Evolutionary conservation across 2,888 invertebrate genomes (phyloP).

Genomic region (Epirrhoe alternata): DNA sequence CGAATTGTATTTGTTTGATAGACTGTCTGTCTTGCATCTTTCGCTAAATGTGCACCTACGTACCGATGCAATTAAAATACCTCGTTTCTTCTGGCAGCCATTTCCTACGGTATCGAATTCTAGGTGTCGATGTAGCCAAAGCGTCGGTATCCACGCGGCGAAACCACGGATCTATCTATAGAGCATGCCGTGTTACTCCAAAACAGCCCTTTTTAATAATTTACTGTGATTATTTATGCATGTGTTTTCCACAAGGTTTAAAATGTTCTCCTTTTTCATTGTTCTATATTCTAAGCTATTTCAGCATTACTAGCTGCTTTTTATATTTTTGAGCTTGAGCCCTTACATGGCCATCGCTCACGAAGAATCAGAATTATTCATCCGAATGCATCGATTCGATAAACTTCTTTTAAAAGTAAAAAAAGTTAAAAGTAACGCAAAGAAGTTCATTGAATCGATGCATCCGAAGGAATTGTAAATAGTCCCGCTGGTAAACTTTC

Average conservation of each 20-base stretch:
- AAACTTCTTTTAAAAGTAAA: too few relatives aligned
- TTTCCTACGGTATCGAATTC: slow-evolving; percentile 10
- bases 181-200: not conserved
- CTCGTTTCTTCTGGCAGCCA: slow-evolving; percentile 18
- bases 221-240: not conserved
- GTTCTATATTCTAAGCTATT: not conserved
- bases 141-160: not conserved
- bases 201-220: not conserved
- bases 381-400: too few relatives aligned
- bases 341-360: too few relatives aligned
- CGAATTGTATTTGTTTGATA: not conserved
- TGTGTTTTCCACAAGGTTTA: not conserved
- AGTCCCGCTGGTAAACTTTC: too few relatives aligned
- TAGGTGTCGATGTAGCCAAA: slow-evolving; percentile 26
- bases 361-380: too few relatives aligned
- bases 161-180: slow-evolving; percentile 6
- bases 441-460: too few relatives aligned
- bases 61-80: slow-evolving; percentile 6
- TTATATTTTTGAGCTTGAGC: not conserved
- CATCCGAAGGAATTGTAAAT: too few relatives aligned
- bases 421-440: too few relatives aligned
- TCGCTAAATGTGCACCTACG: not conserved
- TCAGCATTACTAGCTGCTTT: not conserved
- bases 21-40: not conserved
- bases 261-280: not conserved